Evolutionary conservation across 2,113 vertebrate species (phyloP).

Genomic region (Dryoscopus gambensis): DNA sequence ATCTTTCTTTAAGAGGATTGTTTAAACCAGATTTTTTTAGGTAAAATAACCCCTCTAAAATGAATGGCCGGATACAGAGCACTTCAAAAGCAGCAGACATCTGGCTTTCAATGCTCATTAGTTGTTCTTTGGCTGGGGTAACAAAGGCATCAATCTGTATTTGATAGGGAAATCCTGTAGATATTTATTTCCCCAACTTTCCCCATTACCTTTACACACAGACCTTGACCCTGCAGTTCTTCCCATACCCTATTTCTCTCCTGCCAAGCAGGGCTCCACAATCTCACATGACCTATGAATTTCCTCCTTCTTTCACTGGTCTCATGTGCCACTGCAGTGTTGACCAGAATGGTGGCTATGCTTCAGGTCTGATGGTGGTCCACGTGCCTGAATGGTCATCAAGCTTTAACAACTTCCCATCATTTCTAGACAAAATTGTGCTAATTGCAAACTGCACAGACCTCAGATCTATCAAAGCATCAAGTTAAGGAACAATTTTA

Average conservation of each 20-base stretch:
- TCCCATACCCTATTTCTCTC: background rate
- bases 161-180: background rate
- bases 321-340: background rate
- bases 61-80: background rate
- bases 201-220: background rate
- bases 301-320: background rate
- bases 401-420: background rate
- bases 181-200: background rate
- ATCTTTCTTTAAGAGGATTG: background rate
- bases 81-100: background rate
- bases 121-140: background rate
- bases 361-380: background rate
- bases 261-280: background rate
- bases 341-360: background rate
- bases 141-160: accelerated
- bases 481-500: background rate
- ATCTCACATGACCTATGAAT: background rate
- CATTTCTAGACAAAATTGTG: background rate
- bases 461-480: background rate
- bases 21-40: background rate
- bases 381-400: accelerated
- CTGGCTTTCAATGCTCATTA: background rate
- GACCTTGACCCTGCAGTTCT: background rate
- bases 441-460: background rate
- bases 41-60: background rate